Percentiles rank a stretch among this genome's conserved stretches.
These are phyloP conservation scores for Apamea monoglypha DNA, from an alignment of 2,888 invertebrate species.

Conservation along the genomic window DNA sequence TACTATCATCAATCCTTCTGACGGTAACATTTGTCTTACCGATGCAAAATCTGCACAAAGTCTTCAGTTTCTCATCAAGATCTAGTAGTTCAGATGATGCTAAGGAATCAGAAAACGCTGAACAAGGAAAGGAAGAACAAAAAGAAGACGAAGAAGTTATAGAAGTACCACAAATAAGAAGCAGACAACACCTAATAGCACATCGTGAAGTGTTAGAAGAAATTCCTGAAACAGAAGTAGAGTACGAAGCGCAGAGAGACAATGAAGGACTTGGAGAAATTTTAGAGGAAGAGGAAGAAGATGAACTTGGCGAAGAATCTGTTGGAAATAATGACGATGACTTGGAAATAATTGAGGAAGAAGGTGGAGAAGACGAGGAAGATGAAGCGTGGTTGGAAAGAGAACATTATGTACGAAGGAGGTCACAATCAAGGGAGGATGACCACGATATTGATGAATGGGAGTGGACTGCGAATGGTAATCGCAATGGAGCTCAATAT, in stretches of 20 bases:
- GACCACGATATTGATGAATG: slow-evolving; percentile 87
- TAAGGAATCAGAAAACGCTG: slow-evolving; percentile 49
- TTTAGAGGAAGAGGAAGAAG: slow-evolving; percentile 84
- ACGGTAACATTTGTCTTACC: slow-evolving; percentile 92
- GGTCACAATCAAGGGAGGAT: slow-evolving; percentile 75
- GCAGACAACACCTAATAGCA: slow-evolving; percentile 79
- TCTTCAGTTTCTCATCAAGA: slow-evolving; percentile 73
- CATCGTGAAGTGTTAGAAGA: slow-evolving; percentile 87
- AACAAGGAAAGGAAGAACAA: slow-evolving; percentile 62
- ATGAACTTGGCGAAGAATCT: slow-evolving; percentile 74
- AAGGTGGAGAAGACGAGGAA: slow-evolving; percentile 84
- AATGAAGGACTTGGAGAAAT: slow-evolving; percentile 84
- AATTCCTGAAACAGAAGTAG: slow-evolving; percentile 85
- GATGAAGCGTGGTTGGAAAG: slow-evolving; percentile 81
- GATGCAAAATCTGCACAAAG: slow-evolving; percentile 89
- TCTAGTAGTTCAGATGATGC: slow-evolving; percentile 50
- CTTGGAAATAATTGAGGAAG: slow-evolving; percentile 84
- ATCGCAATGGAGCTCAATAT: slow-evolving; percentile 82
- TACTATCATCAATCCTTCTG: slow-evolving; percentile 88
- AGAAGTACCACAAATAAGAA: slow-evolving; percentile 74
- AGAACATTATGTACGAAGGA: slow-evolving; percentile 71
- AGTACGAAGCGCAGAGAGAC: slow-evolving; percentile 84
- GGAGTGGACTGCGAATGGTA: slow-evolving; percentile 83
- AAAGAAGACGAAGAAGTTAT: slow-evolving; percentile 68
- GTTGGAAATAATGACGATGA: slow-evolving; percentile 76